A percentile compares a stretch with the other conserved stretches of the same genome.
These are phyloP conservation scores for Channa maculata DNA, from an alignment of 2,113 vertebrate species.

Conservation along the genomic window DNA sequence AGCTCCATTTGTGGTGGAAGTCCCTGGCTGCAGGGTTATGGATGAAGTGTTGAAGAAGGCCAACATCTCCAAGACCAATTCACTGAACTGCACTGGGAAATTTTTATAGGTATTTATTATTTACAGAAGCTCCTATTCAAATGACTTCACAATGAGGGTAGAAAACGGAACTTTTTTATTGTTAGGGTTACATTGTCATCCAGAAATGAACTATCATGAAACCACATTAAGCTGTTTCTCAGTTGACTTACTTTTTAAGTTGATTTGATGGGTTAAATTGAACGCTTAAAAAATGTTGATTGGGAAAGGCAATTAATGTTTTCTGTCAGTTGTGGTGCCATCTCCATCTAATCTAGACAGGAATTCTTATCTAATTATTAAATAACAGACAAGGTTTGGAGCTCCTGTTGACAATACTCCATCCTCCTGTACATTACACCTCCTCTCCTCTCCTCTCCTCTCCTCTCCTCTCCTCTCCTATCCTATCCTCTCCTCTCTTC, in stretches of 20 bases:
- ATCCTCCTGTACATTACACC: slow-evolving; percentile 28
- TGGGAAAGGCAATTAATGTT: no score
- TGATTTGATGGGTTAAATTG: background rate
- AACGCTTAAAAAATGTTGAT: background rate
- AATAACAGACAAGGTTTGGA: slow-evolving; percentile 49
- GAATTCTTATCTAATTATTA: slow-evolving; percentile 49
- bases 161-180: no score
- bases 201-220: no score
- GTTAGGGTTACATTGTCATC: no score
- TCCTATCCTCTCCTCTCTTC: slow-evolving; percentile 35
- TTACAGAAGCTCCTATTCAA: slow-evolving; percentile 3
- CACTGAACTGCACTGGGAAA: slow-evolving; percentile 21
- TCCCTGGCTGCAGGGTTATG: slow-evolving; percentile 65
- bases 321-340: background rate
- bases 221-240: no score
- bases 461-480: slow-evolving; percentile 24
- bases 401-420: slow-evolving; percentile 50
- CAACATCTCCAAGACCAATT: slow-evolving; percentile 26
- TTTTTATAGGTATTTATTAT: slow-evolving; percentile 6
- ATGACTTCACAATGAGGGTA: background rate
- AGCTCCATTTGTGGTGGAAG: slow-evolving; percentile 63
- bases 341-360: slow-evolving; percentile 34
- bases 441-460: slow-evolving; percentile 27
- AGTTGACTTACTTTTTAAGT: background rate
- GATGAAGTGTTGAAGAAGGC: slow-evolving; percentile 56